Evolutionary conservation across 2,797 vertebrate species (phyloP).

Genomic region (Cirrhinus molitorella): DNA sequence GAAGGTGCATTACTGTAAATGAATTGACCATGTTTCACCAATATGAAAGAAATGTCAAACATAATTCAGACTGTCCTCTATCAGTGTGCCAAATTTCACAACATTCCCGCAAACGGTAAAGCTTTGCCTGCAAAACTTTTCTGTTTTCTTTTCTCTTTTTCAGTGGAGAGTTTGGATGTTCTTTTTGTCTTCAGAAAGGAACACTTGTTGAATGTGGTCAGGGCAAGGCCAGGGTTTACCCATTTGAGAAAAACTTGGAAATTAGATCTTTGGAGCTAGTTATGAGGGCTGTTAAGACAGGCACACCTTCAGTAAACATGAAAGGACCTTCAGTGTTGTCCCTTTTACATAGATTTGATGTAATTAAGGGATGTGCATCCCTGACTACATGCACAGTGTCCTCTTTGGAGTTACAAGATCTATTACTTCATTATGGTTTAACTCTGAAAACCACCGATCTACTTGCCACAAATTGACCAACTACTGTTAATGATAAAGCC

Average conservation of each 20-base stretch:
- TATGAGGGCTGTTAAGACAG: background rate
- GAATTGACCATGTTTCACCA: no score
- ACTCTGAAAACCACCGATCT: constrained; percentile 28
- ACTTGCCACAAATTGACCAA: constrained; percentile 11
- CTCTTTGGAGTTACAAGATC: constrained; percentile 20
- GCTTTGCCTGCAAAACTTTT: no score
- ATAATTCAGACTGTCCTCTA: no score
- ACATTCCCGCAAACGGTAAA: no score
- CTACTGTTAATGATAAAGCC: constrained; percentile 17
- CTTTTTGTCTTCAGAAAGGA: constrained; percentile 30
- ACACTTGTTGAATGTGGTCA: no score
- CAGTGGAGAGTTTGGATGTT: constrained; percentile 45
- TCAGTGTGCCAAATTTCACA: no score
- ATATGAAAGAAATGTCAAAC: no score
- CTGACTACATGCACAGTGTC: constrained; percentile 31
- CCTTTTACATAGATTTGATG: constrained; percentile 30
- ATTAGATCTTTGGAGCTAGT: constrained; percentile 8
- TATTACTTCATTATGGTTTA: constrained; percentile 19
- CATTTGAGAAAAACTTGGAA: constrained; percentile 17
- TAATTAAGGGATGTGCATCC: constrained; percentile 30
- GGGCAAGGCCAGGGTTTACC: constrained; percentile 32
- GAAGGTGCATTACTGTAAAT: no score
- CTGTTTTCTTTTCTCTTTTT: no score
- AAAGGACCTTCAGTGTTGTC: constrained; percentile 43
- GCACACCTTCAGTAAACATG: constrained; percentile 26